Evolutionary conservation across 2,113 vertebrate species (phyloP).

Genomic region (Ceuthmochares aereus): DNA sequence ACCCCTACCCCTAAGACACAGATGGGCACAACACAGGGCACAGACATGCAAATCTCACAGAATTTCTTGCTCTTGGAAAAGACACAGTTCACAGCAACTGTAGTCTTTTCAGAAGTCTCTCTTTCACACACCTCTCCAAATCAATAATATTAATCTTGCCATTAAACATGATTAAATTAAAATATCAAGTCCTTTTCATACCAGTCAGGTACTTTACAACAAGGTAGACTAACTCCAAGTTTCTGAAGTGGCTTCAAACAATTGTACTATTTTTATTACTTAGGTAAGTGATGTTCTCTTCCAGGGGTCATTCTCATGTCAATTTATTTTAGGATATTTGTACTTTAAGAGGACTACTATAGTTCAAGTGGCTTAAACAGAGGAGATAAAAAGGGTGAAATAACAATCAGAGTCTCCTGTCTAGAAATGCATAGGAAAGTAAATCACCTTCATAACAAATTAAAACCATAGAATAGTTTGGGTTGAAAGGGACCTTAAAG

Average conservation of each 20-base stretch:
- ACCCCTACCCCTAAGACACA: not conserved
- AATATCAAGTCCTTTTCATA: not conserved
- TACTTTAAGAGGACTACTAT: not conserved
- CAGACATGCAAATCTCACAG: not conserved
- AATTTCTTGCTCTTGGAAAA: not conserved
- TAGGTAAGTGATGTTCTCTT: not conserved
- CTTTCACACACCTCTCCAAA: not conserved
- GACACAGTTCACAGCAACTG: not conserved
- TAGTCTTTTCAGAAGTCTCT: not conserved
- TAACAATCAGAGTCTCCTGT: not conserved
- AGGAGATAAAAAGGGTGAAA: not conserved
- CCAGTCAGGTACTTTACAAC: not conserved
- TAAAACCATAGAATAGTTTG: too few species aligned
- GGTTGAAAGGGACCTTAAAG: too few species aligned
- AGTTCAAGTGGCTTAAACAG: not conserved
- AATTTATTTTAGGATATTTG: not conserved
- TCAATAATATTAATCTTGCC: not conserved
- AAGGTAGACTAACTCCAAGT: not conserved
- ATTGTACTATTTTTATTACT: not conserved
- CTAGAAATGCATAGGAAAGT: not conserved
- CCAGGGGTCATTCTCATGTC: not conserved
- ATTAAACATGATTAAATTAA: not conserved
- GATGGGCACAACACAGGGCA: not conserved
- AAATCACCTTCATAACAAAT: not conserved
- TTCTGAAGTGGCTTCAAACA: constrained; percentile 13